A percentile compares a stretch with the other conserved stretches of the same genome.
These are phyloP conservation scores for Hirtodrosophila cameraria DNA, from an alignment of 2,888 invertebrate species.

Conservation along the genomic window DNA sequence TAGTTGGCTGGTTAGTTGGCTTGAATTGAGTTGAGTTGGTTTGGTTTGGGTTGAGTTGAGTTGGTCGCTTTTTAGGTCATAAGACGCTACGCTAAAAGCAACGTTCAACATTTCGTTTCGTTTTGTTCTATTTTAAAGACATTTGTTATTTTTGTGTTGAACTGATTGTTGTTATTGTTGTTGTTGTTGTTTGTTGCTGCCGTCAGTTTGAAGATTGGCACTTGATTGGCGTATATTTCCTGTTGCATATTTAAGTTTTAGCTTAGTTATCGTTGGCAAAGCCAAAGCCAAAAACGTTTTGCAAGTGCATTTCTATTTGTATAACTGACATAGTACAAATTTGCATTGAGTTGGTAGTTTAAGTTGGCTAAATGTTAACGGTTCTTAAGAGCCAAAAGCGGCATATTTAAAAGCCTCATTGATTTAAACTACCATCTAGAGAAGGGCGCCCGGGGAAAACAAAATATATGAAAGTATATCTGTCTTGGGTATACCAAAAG, in stretches of 20 bases:
- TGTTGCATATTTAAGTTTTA: constrained; percentile 82
- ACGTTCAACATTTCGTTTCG: constrained; percentile 69
- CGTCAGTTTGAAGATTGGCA: constrained; percentile 81
- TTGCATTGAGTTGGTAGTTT: constrained; percentile 36
- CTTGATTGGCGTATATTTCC: constrained; percentile 83
- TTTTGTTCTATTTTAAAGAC: constrained; percentile 77
- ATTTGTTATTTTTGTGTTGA: constrained; percentile 46
- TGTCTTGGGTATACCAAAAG: too few species aligned
- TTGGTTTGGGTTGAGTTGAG: constrained; percentile 53
- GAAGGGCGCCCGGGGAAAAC: too few species aligned
- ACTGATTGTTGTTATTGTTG: constrained; percentile 22
- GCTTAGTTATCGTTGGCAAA: constrained; percentile 50
- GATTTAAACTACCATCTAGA: too few species aligned
- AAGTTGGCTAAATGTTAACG: constrained; percentile 14
- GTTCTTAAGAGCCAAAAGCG: not conserved
- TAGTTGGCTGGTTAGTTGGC: constrained; percentile 39
- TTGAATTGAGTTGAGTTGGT: constrained; percentile 40
- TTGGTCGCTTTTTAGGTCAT: constrained; percentile 74
- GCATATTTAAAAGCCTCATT: too few species aligned
- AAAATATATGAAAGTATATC: too few species aligned
- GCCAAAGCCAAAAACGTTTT: constrained; percentile 36
- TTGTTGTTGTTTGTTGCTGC: constrained; percentile 48
- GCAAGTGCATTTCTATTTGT: constrained; percentile 78
- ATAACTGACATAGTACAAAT: constrained; percentile 55
- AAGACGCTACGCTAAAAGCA: constrained; percentile 74